These are phyloP conservation scores for Crossaster papposus DNA, from an alignment of 53 echinoderm and acorn worm genomes.

Conservation along the genomic window DNA sequence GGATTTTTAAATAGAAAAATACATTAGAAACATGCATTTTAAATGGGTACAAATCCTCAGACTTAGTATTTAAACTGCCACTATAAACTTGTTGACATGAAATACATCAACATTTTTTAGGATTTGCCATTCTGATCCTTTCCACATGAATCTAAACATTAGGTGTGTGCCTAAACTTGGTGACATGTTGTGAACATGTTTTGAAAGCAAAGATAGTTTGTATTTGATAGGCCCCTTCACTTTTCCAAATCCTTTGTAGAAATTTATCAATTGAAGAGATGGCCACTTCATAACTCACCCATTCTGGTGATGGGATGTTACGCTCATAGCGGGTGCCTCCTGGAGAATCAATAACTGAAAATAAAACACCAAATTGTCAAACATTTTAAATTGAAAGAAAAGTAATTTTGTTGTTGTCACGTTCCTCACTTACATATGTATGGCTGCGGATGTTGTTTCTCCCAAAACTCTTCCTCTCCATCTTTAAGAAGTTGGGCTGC, in stretches of 20 bases:
- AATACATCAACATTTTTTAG: no score
- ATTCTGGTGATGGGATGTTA: constrained; percentile 93
- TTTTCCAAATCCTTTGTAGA: background rate
- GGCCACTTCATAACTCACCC: constrained; percentile 76
- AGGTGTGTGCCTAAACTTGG: no score
- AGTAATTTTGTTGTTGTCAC: no score
- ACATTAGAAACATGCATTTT: background rate
- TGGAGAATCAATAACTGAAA: constrained; percentile 92
- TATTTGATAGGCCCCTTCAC: background rate
- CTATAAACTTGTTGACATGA: background rate
- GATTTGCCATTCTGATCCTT: background rate
- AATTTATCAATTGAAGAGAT: background rate
- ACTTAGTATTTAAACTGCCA: background rate
- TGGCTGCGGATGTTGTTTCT: constrained; percentile 92
- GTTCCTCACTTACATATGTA: constrained; percentile 85
- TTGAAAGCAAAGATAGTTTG: background rate
- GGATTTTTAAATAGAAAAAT: background rate
- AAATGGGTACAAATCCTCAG: background rate
- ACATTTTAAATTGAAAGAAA: background rate
- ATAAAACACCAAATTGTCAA: background rate
- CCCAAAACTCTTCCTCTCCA: constrained; percentile 94
- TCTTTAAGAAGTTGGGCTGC: constrained; percentile 69
- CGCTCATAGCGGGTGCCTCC: constrained; percentile 99
- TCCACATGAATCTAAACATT: background rate
- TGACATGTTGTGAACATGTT: no score